Percentiles rank a stretch among this genome's conserved stretches.
Conservation (phyloP, 2,888 invertebrate species). For the Amphipoea lucens region DNA sequence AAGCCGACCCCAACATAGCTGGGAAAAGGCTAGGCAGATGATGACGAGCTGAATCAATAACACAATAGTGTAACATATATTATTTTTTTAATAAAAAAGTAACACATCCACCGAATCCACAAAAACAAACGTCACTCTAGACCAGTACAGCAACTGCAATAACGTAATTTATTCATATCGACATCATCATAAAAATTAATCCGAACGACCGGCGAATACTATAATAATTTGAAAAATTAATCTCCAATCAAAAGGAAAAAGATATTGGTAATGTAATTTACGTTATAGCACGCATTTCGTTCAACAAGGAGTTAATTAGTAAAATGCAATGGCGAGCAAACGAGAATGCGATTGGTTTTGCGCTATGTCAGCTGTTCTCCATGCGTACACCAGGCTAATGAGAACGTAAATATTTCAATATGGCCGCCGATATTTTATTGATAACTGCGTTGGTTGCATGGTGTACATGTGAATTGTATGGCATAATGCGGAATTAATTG, state of each 20-base stretch:
- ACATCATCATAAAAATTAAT: conserved; percentile 16
- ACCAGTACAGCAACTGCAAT: background rate
- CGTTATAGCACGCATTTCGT: conserved; percentile 58
- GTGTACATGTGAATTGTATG: conserved; percentile 63
- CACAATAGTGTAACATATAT: background rate
- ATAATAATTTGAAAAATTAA: conserved; percentile 48
- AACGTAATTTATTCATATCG: conserved; percentile 24
- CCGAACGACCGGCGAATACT: background rate
- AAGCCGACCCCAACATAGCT: too few species aligned
- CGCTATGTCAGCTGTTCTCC: conserved; percentile 76
- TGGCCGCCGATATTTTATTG: conserved; percentile 79
- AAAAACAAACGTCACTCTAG: conserved; percentile 9
- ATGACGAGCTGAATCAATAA: too few species aligned
- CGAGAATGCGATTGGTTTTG: conserved; percentile 75
- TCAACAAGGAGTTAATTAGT: conserved; percentile 80
- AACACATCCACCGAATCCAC: background rate
- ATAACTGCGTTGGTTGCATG: conserved; percentile 69
- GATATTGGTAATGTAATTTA: conserved; percentile 65
- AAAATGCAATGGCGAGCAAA: conserved; percentile 75
- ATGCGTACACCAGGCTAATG: conserved; percentile 76
- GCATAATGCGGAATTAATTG: conserved; percentile 62
- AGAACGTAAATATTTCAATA: conserved; percentile 83
- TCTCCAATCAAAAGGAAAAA: conserved; percentile 61
- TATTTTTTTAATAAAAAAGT: too few species aligned
- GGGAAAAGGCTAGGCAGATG: too few species aligned